Conservation (phyloP, 2,888 invertebrate genomes). For the Ceratothoa steindachneri region DNA sequence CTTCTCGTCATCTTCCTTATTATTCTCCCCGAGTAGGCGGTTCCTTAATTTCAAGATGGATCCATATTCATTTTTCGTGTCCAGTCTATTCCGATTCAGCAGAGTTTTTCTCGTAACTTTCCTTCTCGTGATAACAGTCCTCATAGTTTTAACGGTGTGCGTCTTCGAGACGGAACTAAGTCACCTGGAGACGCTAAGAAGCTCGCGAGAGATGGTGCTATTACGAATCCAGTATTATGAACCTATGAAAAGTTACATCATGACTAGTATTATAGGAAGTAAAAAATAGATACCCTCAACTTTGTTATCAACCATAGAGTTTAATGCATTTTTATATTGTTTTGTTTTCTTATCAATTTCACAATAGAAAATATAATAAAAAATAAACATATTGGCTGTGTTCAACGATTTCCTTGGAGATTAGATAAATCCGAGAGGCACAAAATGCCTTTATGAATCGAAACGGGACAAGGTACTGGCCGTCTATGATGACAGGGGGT, state of each 20-base stretch:
- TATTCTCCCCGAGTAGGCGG: background rate
- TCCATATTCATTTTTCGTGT: background rate
- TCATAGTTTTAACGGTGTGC: conserved; percentile 28
- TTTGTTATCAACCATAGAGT: background rate
- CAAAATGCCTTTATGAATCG: no score
- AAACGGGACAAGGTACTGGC: no score
- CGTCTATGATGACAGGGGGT: no score
- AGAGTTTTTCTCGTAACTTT: conserved; percentile 41
- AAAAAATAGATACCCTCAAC: background rate
- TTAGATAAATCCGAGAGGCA: no score
- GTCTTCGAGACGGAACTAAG: conserved; percentile 37
- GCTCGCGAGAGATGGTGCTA: conserved; percentile 43
- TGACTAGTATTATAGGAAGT: background rate
- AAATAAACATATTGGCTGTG: background rate
- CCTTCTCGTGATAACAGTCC: conserved; percentile 33
- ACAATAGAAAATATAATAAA: background rate
- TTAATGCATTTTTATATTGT: conserved; percentile 7
- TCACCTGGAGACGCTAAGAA: conserved; percentile 18
- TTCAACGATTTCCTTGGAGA: background rate
- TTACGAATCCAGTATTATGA: conserved; percentile 45
- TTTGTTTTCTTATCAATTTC: conserved; percentile 6
- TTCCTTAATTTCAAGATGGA: background rate
- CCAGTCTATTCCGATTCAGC: conserved; percentile 31
- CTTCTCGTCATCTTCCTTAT: background rate
- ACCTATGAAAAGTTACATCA: conserved; percentile 27